Conservation (phyloP, 2,888 invertebrate species). For the Eristalis intricaria region DNA sequence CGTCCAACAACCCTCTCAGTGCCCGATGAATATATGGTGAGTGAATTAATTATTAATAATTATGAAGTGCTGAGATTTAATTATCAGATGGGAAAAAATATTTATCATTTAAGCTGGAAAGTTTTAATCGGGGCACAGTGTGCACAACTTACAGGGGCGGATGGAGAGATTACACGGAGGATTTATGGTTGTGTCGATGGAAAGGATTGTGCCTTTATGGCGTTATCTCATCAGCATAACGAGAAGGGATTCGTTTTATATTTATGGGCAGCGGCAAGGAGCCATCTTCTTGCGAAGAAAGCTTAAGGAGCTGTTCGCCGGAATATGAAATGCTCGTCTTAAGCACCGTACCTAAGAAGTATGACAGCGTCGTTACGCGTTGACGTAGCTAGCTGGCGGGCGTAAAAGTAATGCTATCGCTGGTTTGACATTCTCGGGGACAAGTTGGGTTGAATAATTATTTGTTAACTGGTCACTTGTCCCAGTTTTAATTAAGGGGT, state of each 20-base stretch:
- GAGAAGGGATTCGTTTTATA: background rate
- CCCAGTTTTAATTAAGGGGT: background rate
- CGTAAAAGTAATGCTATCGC: background rate
- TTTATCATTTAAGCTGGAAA: constrained; percentile 56
- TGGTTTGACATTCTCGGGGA: too few relatives aligned
- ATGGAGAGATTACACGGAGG: constrained; percentile 21
- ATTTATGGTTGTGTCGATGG: constrained; percentile 37
- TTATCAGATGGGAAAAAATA: constrained; percentile 63
- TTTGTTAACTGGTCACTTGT: background rate
- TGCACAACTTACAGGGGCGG: constrained; percentile 17
- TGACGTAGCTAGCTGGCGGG: background rate
- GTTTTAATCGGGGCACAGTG: constrained; percentile 38
- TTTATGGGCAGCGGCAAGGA: background rate
- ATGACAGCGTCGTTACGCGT: background rate
- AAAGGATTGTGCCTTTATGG: constrained; percentile 12
- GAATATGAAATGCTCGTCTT: background rate
- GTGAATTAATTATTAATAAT: constrained; percentile 67
- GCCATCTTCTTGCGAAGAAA: background rate
- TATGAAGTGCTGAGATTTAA: constrained; percentile 67
- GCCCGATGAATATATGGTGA: constrained; percentile 22
- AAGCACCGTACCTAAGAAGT: background rate
- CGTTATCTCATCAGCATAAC: background rate
- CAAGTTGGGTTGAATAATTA: background rate
- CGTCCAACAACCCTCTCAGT: background rate
- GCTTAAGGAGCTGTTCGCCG: background rate